phyloP scores from a whole-genome alignment of 2,888 invertebrate species.

The Leptopterna dolabrata region DNA sequence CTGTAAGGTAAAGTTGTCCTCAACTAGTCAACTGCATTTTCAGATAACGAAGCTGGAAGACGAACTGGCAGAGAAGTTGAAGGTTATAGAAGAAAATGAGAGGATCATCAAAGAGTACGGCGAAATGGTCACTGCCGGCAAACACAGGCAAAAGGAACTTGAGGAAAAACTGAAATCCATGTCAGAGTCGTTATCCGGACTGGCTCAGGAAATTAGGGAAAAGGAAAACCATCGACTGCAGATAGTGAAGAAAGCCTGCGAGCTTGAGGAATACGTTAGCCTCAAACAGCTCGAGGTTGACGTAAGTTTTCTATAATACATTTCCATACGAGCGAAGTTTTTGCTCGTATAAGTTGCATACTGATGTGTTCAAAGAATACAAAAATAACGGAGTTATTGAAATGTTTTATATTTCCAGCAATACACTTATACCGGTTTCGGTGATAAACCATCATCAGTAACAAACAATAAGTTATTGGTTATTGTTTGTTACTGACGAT shows the following conservation, averaged over 20 bases:
- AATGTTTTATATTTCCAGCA: no score
- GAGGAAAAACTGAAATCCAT: slow-evolving; percentile 64
- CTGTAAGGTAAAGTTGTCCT: no score
- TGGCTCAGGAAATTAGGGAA: slow-evolving; percentile 10
- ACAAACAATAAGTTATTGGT: no score
- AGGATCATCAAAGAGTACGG: slow-evolving; percentile 59
- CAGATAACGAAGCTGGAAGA: slow-evolving; percentile 25
- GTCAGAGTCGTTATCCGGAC: not conserved
- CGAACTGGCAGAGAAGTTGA: slow-evolving; percentile 22
- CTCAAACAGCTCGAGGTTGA: slow-evolving; percentile 20
- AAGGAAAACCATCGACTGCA: slow-evolving; percentile 17
- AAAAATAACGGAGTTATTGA: no score
- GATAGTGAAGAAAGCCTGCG: slow-evolving; percentile 15
- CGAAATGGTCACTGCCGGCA: slow-evolving; percentile 65
- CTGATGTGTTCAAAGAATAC: no score
- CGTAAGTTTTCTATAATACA: not conserved
- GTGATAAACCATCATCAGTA: no score
- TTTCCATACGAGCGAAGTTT: no score
- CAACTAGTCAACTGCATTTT: no score
- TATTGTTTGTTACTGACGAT: no score
- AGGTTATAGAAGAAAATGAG: slow-evolving; percentile 61
- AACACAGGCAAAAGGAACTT: slow-evolving; percentile 65
- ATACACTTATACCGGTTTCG: no score
- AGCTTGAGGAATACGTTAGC: slow-evolving; percentile 21
- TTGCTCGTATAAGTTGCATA: no score